phyloP scores from a whole-genome alignment of 2,113 vertebrate genomes.

The Lanius ludovicianus region DNA sequence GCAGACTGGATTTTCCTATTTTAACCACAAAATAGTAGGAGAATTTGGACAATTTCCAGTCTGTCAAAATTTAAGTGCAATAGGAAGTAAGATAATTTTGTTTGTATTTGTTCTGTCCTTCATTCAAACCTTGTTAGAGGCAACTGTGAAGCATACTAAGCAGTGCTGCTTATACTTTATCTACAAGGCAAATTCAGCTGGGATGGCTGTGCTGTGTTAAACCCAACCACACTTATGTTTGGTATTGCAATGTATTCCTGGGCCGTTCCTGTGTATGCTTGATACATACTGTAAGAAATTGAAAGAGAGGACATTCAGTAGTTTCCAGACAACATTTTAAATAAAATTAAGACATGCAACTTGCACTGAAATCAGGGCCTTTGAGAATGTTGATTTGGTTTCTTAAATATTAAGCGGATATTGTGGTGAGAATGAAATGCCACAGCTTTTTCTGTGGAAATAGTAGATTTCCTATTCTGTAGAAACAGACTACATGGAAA shows the following conservation, averaged over 20 bases:
- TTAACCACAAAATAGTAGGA: neutral
- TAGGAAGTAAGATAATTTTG: slow-evolving; percentile 18
- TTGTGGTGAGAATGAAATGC: neutral
- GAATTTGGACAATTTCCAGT: slow-evolving; percentile 1
- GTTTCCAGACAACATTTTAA: neutral
- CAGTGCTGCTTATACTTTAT: neutral
- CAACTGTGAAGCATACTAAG: neutral
- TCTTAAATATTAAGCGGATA: neutral
- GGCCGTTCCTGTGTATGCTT: fast-evolving
- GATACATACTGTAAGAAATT: neutral
- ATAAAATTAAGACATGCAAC: neutral
- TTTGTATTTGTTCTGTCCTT: slow-evolving; percentile 29
- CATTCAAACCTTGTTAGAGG: neutral
- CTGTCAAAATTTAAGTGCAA: slow-evolving; percentile 14
- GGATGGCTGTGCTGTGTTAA: neutral
- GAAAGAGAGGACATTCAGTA: neutral
- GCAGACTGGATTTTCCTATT: neutral
- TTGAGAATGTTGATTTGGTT: neutral
- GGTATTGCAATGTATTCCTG: neutral
- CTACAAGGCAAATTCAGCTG: neutral
- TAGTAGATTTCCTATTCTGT: neutral
- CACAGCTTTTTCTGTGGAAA: neutral
- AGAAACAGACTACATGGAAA: neutral
- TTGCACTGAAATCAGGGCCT: neutral
- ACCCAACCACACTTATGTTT: neutral